Evolutionary conservation across 2,113 vertebrate species (phyloP).

Genomic region (Tupaia chinensis): DNA sequence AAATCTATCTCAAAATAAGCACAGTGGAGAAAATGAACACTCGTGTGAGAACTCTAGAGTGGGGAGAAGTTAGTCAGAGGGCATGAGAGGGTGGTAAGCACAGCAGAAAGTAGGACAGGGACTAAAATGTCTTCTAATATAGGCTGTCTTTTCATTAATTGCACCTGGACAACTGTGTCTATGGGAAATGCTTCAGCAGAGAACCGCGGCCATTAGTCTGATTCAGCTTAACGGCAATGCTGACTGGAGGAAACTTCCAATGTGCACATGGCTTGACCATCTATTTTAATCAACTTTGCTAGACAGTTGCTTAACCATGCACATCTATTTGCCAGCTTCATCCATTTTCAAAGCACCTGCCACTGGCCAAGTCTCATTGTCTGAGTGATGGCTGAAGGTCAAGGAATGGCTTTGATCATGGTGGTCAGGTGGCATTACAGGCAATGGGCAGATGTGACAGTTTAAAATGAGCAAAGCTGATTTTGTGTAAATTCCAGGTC

Average conservation of each 20-base stretch:
- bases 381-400: not conserved
- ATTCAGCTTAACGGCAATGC: not conserved
- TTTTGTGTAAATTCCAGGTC: not conserved
- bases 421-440: not conserved
- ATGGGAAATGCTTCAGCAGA: not conserved
- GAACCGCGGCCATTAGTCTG: not conserved
- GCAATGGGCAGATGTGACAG: not conserved
- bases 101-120: not conserved
- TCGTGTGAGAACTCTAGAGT: accelerated
- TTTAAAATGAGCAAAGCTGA: not conserved
- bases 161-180: not conserved
- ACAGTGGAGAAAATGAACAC: not conserved
- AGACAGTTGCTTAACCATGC: not conserved
- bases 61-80: not conserved
- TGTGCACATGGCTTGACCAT: not conserved
- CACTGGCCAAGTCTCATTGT: accelerated
- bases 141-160: not conserved
- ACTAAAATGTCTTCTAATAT: not conserved
- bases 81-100: not conserved
- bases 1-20: not conserved
- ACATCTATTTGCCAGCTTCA: not conserved
- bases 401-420: not conserved
- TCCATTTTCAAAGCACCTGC: slow-evolving; percentile 5
- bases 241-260: slow-evolving; percentile 20
- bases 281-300: slow-evolving; percentile 4